A percentile compares a stretch with the other conserved stretches of the same genome.
Conservation (phyloP, 2,888 invertebrate genomes). For the Eucera pruinosa region DNA sequence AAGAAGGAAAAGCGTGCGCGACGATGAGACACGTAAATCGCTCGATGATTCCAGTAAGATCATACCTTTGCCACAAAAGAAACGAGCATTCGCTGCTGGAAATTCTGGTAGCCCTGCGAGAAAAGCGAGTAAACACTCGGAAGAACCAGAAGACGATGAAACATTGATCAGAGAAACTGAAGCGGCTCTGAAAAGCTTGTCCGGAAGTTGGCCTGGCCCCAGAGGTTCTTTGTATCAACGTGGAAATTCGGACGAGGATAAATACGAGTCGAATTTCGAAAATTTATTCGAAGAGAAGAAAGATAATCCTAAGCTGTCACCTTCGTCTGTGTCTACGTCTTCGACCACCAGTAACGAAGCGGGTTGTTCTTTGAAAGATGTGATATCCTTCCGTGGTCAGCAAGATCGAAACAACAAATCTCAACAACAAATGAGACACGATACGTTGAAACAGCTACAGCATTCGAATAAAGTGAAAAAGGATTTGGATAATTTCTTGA, state of each 20-base stretch:
- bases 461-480: constrained; percentile 73
- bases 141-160: constrained; percentile 90
- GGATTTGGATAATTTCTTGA: constrained; percentile 83
- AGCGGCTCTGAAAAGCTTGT: constrained; percentile 93
- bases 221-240: constrained; percentile 87
- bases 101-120: constrained; percentile 85
- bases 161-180: constrained; percentile 94
- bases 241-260: constrained; percentile 88
- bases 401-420: constrained; percentile 76
- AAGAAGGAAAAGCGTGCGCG: constrained; percentile 84
- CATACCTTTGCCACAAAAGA: constrained; percentile 87
- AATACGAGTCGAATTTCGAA: constrained; percentile 91
- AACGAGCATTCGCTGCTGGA: constrained; percentile 84
- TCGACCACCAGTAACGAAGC: constrained; percentile 86
- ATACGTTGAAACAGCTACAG: constrained; percentile 70
- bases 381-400: constrained; percentile 86
- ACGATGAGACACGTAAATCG: constrained; percentile 79
- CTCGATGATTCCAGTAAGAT: constrained; percentile 82
- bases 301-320: constrained; percentile 87
- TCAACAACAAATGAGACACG: constrained; percentile 71
- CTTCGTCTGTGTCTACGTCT: constrained; percentile 88
- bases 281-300: constrained; percentile 94
- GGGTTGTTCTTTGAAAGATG: constrained; percentile 89
- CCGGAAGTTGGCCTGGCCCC: constrained; percentile 93
- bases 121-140: constrained; percentile 81